Conservation (phyloP, 2,113 vertebrate genomes). For the Syngnathoides biaculeatus region DNA sequence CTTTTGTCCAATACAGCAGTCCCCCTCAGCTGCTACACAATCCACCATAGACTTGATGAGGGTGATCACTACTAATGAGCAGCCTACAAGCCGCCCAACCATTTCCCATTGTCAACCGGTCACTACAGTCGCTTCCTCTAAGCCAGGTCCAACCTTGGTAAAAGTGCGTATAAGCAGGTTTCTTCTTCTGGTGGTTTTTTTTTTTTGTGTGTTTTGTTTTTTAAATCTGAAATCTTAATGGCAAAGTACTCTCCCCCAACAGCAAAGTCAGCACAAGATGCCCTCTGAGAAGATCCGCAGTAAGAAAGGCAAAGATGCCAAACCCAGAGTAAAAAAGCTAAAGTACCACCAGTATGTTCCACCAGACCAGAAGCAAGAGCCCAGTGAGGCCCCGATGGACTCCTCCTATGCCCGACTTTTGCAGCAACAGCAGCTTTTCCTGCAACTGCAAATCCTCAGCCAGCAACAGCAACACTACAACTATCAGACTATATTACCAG, state of each 20-base stretch:
- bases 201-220: too few species aligned
- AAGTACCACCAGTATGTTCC: slow-evolving; percentile 99
- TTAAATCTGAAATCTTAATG: not conserved
- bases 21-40: slow-evolving; percentile 72
- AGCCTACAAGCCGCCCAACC: slow-evolving; percentile 55
- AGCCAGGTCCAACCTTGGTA: slow-evolving; percentile 82
- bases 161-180: slow-evolving; percentile 76
- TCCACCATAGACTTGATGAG: slow-evolving; percentile 81
- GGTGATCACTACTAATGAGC: slow-evolving; percentile 62
- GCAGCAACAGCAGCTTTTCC: slow-evolving; percentile 96
- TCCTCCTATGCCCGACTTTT: slow-evolving; percentile 93
- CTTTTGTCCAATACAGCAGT: slow-evolving; percentile 57
- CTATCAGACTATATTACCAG: slow-evolving; percentile 66
- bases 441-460: slow-evolving; percentile 98
- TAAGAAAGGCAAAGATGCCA: slow-evolving; percentile 93
- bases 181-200: not conserved
- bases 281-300: slow-evolving; percentile 87
- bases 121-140: slow-evolving; percentile 69
- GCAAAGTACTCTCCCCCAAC: slow-evolving; percentile 7
- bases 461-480: slow-evolving; percentile 93
- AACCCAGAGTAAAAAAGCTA: slow-evolving; percentile 89
- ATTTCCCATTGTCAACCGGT: slow-evolving; percentile 58
- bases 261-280: slow-evolving; percentile 93
- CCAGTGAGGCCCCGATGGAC: slow-evolving; percentile 89
- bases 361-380: slow-evolving; percentile 94